phyloP scores from a whole-genome alignment of 2,888 invertebrate species.

The Urechis unicinctus region DNA sequence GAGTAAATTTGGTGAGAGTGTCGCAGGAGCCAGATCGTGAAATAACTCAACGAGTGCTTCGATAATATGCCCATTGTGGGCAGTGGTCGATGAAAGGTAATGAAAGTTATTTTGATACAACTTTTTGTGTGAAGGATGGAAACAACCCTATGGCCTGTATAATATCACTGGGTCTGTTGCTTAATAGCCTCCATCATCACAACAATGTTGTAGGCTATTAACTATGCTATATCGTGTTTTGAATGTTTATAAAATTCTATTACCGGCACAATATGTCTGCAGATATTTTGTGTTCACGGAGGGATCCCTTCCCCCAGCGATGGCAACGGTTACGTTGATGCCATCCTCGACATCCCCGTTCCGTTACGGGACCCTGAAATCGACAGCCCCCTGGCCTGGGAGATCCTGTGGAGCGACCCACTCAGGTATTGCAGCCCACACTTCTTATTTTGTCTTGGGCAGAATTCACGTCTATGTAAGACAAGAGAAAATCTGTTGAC shows the following conservation, averaged over 20 bases:
- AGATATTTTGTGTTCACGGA: constrained; percentile 74
- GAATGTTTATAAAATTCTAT: no score
- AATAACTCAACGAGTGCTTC: constrained; percentile 66
- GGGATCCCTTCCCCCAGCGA: constrained; percentile 62
- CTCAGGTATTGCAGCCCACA: constrained; percentile 39
- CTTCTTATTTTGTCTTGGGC: no score
- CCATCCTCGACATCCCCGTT: constrained; percentile 63
- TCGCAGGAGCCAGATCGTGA: constrained; percentile 63
- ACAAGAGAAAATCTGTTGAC: no score
- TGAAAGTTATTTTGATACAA: not conserved
- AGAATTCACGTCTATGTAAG: no score
- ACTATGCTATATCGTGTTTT: no score
- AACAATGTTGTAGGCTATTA: no score
- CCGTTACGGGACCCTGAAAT: constrained; percentile 63
- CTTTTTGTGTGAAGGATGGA: not conserved
- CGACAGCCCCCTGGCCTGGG: constrained; percentile 70
- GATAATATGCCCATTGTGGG: constrained; percentile 68
- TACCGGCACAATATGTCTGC: constrained; percentile 19
- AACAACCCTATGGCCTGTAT: no score
- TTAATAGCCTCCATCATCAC: no score
- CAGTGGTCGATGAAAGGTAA: constrained; percentile 65
- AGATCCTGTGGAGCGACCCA: constrained; percentile 74
- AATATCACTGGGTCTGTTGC: no score
- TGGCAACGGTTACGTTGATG: constrained; percentile 57
- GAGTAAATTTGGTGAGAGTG: constrained; percentile 27